Evolutionary conservation across 2,888 invertebrate genomes (phyloP).

Genomic region (Himalopsyche japonica): DNA sequence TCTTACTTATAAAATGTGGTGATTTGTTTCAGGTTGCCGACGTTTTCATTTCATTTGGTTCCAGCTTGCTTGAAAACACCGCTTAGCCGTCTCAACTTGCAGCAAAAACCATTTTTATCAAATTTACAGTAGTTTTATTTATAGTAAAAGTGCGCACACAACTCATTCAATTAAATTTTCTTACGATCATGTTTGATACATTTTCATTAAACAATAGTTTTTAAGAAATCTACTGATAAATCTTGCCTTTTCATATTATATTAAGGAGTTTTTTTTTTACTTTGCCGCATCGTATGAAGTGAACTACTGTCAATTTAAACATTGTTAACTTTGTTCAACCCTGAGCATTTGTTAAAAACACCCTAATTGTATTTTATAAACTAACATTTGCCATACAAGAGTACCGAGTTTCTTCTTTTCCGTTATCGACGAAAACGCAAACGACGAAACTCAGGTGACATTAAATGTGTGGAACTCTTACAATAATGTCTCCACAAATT

Average conservation of each 20-base stretch:
- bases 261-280: background rate
- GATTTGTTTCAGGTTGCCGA: background rate
- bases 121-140: background rate
- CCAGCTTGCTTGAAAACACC: background rate
- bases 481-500: background rate
- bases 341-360: background rate
- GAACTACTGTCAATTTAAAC: background rate
- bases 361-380: background rate
- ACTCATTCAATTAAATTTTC: background rate
- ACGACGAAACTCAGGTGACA: background rate
- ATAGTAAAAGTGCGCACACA: background rate
- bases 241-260: background rate
- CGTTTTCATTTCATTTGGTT: background rate
- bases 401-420: background rate
- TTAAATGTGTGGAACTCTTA: background rate
- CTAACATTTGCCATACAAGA: background rate
- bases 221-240: background rate
- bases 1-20: background rate
- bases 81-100: background rate
- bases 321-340: background rate
- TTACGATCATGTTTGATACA: background rate
- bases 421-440: background rate
- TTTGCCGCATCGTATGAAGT: background rate
- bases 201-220: background rate
- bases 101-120: background rate